Conservation (phyloP, 2,113 vertebrate species). For the Morone saxatilis region DNA sequence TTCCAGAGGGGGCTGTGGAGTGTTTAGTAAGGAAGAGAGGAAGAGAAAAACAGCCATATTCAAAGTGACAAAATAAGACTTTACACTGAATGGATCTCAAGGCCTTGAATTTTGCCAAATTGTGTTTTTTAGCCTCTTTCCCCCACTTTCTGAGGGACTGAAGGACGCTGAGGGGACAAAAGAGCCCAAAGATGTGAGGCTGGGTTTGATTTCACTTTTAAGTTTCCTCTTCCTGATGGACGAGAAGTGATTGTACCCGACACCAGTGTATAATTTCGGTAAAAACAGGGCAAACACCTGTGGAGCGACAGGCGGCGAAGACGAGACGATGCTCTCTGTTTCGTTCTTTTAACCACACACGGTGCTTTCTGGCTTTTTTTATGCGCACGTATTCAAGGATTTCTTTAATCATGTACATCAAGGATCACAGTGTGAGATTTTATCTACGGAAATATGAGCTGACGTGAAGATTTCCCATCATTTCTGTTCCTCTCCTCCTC, state of each 20-base stretch:
- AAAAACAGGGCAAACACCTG: neutral
- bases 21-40: neutral
- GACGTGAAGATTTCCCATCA: neutral
- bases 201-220: conserved; percentile 8
- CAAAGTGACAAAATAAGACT: neutral
- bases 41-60: neutral
- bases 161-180: conserved; percentile 34
- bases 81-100: neutral
- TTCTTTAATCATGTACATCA: neutral
- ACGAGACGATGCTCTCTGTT: neutral
- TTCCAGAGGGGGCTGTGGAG: too few species aligned
- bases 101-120: conserved; percentile 9
- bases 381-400: too few species aligned
- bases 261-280: neutral
- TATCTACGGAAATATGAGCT: neutral
- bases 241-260: neutral
- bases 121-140: conserved; percentile 5
- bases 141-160: neutral
- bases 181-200: neutral
- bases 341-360: neutral
- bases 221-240: neutral
- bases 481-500: neutral
- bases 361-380: neutral
- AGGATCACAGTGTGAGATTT: neutral
- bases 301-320: neutral